phyloP scores from a whole-genome alignment of 2,113 vertebrate species.

The Stigmatopora argus region DNA sequence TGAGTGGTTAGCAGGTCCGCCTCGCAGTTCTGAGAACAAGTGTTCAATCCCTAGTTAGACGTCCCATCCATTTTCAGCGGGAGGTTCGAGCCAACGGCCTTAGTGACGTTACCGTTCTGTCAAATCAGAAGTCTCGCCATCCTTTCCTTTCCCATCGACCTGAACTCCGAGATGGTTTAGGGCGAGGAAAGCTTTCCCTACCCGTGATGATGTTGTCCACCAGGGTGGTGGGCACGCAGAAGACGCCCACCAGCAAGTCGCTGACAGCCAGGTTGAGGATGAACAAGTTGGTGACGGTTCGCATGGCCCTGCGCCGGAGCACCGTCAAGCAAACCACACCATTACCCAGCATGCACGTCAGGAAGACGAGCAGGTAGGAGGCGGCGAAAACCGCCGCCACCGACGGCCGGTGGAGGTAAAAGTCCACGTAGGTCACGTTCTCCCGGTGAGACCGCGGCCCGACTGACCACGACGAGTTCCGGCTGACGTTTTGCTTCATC shows the following conservation, averaged over 20 bases:
- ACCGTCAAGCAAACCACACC: constrained; percentile 82
- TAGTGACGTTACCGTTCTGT: too few species aligned
- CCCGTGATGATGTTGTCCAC: constrained; percentile 92
- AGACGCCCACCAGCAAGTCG: constrained; percentile 89
- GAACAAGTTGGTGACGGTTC: constrained; percentile 88
- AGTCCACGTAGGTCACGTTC: constrained; percentile 81
- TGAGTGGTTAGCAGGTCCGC: too few species aligned
- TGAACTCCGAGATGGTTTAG: too few species aligned
- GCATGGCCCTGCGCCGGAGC: constrained; percentile 79
- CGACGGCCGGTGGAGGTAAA: constrained; percentile 80
- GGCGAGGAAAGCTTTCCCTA: too few species aligned
- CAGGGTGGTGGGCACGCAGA: constrained; percentile 91
- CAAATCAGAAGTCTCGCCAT: too few species aligned
- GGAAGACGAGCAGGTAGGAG: constrained; percentile 88
- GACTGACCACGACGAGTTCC: constrained; percentile 2
- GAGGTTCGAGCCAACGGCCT: too few species aligned
- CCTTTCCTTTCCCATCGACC: too few species aligned
- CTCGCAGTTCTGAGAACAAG: too few species aligned
- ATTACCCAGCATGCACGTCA: constrained; percentile 86
- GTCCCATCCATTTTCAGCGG: too few species aligned
- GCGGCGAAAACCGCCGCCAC: constrained; percentile 80
- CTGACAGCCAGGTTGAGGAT: constrained; percentile 91
- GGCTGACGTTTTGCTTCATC: constrained; percentile 48
- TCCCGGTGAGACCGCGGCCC: constrained; percentile 32
- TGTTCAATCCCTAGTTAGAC: too few species aligned